Percentiles rank a stretch among this genome's conserved stretches.
Evolutionary conservation across 2,888 invertebrate species (phyloP).

Genomic region (Thymelicus acteon): DNA sequence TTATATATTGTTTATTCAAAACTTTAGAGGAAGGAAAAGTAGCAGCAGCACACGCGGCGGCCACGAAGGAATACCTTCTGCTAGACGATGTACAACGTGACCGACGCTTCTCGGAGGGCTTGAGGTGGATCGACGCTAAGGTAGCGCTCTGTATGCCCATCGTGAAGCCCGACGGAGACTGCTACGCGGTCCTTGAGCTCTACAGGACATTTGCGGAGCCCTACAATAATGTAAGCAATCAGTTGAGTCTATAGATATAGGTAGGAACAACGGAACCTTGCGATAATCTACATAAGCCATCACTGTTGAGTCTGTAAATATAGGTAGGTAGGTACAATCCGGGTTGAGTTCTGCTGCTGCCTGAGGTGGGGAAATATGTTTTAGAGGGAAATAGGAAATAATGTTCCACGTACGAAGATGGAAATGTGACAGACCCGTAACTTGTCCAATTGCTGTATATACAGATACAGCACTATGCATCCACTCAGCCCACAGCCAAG

Average conservation of each 20-base stretch:
- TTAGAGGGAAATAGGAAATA: too few relatives aligned
- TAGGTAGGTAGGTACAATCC: too few relatives aligned
- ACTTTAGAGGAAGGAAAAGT: conserved; percentile 74
- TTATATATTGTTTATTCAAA: too few relatives aligned
- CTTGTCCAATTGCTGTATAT: too few relatives aligned
- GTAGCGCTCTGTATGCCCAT: conserved; percentile 86
- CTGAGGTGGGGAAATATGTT: too few relatives aligned
- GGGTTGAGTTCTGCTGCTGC: too few relatives aligned
- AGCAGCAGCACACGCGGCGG: conserved; percentile 85
- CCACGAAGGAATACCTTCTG: conserved; percentile 81
- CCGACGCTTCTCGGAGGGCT: conserved; percentile 83
- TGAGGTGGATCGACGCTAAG: conserved; percentile 83
- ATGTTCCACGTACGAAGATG: too few relatives aligned
- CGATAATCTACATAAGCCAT: conserved; percentile 51
- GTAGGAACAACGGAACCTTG: conserved; percentile 57
- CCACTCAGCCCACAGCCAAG: too few relatives aligned
- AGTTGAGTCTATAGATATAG: too few relatives aligned
- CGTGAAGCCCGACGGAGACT: conserved; percentile 83
- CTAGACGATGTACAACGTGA: conserved; percentile 84
- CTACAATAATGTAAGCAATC: conserved; percentile 64
- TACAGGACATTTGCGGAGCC: conserved; percentile 70
- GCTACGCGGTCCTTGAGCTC: conserved; percentile 85
- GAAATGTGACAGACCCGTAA: too few relatives aligned
- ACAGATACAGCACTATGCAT: too few relatives aligned
- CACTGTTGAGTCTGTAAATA: too few relatives aligned